phyloP scores from a whole-genome alignment of 2,113 vertebrate genomes.

The Dipodomys stephensi region DNA sequence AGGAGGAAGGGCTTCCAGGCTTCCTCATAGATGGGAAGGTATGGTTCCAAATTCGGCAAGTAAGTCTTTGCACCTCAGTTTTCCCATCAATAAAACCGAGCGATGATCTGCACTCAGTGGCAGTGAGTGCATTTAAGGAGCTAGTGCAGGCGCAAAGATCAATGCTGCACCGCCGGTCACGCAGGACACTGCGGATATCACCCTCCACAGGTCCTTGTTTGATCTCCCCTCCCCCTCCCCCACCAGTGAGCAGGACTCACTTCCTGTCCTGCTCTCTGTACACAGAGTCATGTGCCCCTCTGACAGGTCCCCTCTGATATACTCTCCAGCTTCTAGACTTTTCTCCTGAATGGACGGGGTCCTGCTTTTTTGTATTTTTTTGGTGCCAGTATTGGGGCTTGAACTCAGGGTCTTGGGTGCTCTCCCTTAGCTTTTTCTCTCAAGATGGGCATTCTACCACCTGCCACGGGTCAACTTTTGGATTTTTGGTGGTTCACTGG shows the following conservation, averaged over 20 bases:
- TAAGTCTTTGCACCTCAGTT: not conserved
- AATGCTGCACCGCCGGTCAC: too few species aligned
- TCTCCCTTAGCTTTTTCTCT: too few species aligned
- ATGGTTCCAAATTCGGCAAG: not conserved
- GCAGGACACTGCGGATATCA: accelerated
- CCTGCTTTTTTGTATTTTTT: not conserved
- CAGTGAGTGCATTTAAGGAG: not conserved
- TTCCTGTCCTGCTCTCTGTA: not conserved
- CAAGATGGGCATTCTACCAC: too few species aligned
- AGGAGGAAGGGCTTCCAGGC: not conserved
- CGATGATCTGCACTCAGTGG: accelerated
- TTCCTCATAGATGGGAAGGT: not conserved
- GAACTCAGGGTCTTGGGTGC: not conserved
- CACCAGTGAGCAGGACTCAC: not conserved
- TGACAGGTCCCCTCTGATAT: not conserved
- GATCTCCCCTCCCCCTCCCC: not conserved
- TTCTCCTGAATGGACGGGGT: not conserved
- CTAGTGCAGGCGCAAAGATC: too few species aligned
- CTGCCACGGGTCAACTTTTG: too few species aligned
- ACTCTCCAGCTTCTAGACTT: not conserved
- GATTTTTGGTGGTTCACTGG: too few species aligned
- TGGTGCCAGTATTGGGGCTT: not conserved
- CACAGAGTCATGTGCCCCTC: accelerated
- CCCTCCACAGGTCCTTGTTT: too few species aligned
- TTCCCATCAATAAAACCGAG: not conserved